Base-by-base conservation (phyloP, 2,797 vertebrate species). In the Notolabrus celidotus region DNA sequence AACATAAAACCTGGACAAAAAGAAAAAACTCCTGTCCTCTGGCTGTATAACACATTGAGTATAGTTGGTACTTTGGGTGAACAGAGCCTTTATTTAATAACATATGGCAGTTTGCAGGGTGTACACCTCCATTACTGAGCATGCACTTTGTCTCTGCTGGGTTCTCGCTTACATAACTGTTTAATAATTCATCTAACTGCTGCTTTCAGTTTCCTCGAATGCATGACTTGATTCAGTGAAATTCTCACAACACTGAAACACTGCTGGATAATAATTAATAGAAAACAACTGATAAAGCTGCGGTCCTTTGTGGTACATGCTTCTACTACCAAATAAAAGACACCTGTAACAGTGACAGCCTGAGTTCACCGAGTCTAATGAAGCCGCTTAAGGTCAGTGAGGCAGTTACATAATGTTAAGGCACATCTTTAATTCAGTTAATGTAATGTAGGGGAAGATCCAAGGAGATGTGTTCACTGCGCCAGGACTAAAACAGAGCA, bases 401-500 rank as follows among this genome's bases (percentile, higher is more conserved):
- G 53, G 60, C 33, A 17, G n/a, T 39, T 20, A 33, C 41, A 31
- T 10, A 55, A 46, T 42, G n/a, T 66, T 67, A 49, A 34, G 12
- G 51, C 36, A 22, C 58, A 29, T 55, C 61, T 77, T 61, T 68
- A 80, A 76, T 73, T 50, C 3, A 53, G 51, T 46, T 55, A 31
- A 43, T 22, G 8, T 61, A 41, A 71, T 51, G 45, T 27, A 31
- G 36, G n/a, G 15, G 20, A 33, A n/a, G 27, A 74, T 53, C 51
- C 38, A 31, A 17, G 33, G 50, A 55, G 63, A 67, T 43, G 6
- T 31, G 70, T 69, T 58, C 65, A n/a, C 36, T 16, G 66, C 55
- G 19, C n/a, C 69, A 14, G 51, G 9, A 52, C 46, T 55, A 27
- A 74, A 62, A 80, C 12, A 75, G 25, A 83, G 29, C 71, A 82